These are phyloP conservation scores for Podarcis muralis DNA, from an alignment of 2,113 vertebrate genomes.

Conservation along the genomic window DNA sequence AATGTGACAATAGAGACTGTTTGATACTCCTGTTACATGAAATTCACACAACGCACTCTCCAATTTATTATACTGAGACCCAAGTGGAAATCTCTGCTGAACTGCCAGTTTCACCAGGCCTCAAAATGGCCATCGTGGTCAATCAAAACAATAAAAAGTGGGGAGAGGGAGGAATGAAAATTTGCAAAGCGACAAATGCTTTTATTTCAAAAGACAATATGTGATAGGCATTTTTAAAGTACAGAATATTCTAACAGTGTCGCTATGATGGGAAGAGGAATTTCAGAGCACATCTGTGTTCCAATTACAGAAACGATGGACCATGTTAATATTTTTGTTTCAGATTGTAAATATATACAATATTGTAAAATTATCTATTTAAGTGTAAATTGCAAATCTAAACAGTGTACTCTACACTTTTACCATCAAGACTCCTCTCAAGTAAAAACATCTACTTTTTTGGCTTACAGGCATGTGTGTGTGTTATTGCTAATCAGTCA, in stretches of 20 bases:
- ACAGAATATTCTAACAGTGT: conserved; percentile 16
- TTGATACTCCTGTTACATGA: conserved; percentile 23
- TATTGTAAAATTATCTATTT: neutral
- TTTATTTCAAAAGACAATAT: neutral
- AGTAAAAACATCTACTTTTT: neutral
- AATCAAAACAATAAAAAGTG: neutral
- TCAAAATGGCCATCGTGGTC: neutral
- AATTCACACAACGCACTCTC: neutral
- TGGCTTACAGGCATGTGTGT: neutral
- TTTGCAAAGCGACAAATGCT: neutral
- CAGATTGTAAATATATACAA: conserved; percentile 40
- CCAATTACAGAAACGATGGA: neutral
- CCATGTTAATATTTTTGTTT: conserved; percentile 24
- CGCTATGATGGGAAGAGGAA: neutral
- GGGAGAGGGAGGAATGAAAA: no score
- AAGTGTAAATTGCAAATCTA: conserved; percentile 14
- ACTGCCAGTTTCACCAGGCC: neutral
- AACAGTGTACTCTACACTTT: neutral
- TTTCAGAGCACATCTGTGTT: neutral
- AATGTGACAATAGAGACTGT: conserved; percentile 27
- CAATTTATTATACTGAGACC: neutral
- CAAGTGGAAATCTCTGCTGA: neutral
- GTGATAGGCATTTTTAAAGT: neutral
- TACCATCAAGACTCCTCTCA: neutral
- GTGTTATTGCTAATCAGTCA: neutral